These are phyloP conservation scores for Leucoma salicis DNA, from an alignment of 2,888 invertebrate species.

Conservation along the genomic window DNA sequence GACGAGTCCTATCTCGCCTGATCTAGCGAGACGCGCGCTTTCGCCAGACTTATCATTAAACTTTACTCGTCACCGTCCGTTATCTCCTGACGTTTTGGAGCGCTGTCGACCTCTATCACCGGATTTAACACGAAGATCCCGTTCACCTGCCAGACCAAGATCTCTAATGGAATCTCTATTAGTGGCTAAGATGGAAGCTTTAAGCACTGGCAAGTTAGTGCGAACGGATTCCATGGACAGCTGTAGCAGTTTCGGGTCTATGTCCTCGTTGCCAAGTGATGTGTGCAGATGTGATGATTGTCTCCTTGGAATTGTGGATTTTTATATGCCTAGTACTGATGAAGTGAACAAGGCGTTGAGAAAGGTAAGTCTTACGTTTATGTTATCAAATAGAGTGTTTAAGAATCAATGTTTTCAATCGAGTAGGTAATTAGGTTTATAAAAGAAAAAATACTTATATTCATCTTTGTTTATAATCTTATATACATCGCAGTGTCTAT, in stretches of 20 bases:
- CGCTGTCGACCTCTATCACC: constrained; percentile 68
- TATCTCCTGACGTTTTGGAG: constrained; percentile 68
- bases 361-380: constrained; percentile 83
- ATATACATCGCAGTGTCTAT: no score
- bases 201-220: constrained; percentile 82
- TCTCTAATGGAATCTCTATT: constrained; percentile 91
- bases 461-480: no score
- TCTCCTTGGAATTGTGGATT: constrained; percentile 90
- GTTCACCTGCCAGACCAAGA: constrained; percentile 84
- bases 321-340: constrained; percentile 82
- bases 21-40: constrained; percentile 54
- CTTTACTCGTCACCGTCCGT: constrained; percentile 57
- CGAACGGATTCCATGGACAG: constrained; percentile 90
- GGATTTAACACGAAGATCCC: constrained; percentile 64
- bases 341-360: constrained; percentile 78
- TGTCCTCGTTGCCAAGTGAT: constrained; percentile 86
- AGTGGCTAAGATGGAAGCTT: constrained; percentile 91
- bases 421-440: no score
- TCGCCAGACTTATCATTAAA: constrained; percentile 68
- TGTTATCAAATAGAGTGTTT: no score
- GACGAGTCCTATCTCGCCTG: constrained; percentile 60
- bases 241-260: constrained; percentile 86
- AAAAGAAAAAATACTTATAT: no score
- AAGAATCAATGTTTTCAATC: no score
- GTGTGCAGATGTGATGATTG: constrained; percentile 93